These are phyloP conservation scores for Caerostris darwini DNA, from an alignment of 1,140 invertebrate genomes.

Conservation along the genomic window DNA sequence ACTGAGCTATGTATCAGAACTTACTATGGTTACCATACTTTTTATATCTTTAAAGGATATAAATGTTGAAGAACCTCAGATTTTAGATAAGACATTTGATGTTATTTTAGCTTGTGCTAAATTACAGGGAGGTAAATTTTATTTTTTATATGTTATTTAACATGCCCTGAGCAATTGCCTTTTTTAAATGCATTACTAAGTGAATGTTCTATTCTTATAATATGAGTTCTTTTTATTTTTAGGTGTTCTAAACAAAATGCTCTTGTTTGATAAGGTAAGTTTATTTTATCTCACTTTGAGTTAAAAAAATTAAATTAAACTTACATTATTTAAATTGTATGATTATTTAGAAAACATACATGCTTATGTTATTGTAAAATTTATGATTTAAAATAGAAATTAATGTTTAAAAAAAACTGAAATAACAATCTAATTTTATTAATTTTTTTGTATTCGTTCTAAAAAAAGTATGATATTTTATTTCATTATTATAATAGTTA, in stretches of 20 bases:
- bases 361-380: too few relatives aligned
- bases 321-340: too few relatives aligned
- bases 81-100: conserved; percentile 30
- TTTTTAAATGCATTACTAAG: not conserved
- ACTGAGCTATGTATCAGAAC: conserved; percentile 55
- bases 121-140: conserved; percentile 33
- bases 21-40: conserved; percentile 38
- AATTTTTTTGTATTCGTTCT: too few relatives aligned
- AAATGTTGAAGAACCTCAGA: not conserved
- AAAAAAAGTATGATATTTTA: too few relatives aligned
- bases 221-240: not conserved
- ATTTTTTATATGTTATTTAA: not conserved
- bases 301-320: too few relatives aligned
- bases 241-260: conserved; percentile 55
- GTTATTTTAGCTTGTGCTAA: conserved; percentile 12
- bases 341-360: too few relatives aligned
- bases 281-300: not conserved
- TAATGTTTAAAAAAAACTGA: too few relatives aligned
- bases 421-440: too few relatives aligned
- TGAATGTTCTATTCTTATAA: not conserved
- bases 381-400: too few relatives aligned
- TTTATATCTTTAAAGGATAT: conserved; percentile 32
- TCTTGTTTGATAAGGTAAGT: conserved; percentile 64
- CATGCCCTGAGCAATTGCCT: not conserved
- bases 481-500: too few relatives aligned